Base-by-base conservation (phyloP, 1,140 invertebrate genomes). In the Bilobella aurantiaca region DNA sequence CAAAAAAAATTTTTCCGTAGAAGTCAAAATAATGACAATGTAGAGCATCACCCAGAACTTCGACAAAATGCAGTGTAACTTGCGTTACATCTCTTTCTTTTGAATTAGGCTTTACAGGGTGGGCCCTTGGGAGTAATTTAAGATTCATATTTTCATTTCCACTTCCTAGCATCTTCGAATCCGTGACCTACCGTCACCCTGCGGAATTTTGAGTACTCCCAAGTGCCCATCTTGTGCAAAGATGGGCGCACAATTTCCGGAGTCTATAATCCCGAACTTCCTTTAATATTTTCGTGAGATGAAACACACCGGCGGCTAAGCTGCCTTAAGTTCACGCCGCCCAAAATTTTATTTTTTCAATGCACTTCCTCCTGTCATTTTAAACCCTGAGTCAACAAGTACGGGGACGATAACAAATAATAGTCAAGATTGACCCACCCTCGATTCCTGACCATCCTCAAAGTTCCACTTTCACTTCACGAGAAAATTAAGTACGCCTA, bases 111-210 rank as follows among this genome's bases (percentile, higher is more conserved):
- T n/a, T n/a, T n/a, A 42, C 8, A 18, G 34, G 18, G 8, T 42
- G 34, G 18, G 8, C 49, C 49, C 49, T 5, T 18, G 49, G 23
- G 49, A 23, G 49, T 23, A 53, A 53, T 53, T 53, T 53, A 5
- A 5, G 12, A 53, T 18, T 28, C 30, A 8, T 12, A 27, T 29
- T 58, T 58, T n/a, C n/a, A n/a, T n/a, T n/a, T n/a, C n/a, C n/a
- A n/a, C n/a, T n/a, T n/a, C n/a, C n/a, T n/a, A n/a, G n/a, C n/a
- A n/a, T n/a, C 29, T 29, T 30, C 3, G 12, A 27, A 58, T 14
- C 49, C 49, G 3, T 53, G 25, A 53, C 49, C 49, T 53, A 58
- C 57, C 25, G 23, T 58, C 12, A 53, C 49, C 49, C 49, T 29
- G 29, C 12, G 5, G 29, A 28, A 58, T 58, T 29, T 58, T 58